Evolutionary conservation across 2,888 invertebrate species (phyloP).

Genomic region (Clusia tigrina): DNA sequence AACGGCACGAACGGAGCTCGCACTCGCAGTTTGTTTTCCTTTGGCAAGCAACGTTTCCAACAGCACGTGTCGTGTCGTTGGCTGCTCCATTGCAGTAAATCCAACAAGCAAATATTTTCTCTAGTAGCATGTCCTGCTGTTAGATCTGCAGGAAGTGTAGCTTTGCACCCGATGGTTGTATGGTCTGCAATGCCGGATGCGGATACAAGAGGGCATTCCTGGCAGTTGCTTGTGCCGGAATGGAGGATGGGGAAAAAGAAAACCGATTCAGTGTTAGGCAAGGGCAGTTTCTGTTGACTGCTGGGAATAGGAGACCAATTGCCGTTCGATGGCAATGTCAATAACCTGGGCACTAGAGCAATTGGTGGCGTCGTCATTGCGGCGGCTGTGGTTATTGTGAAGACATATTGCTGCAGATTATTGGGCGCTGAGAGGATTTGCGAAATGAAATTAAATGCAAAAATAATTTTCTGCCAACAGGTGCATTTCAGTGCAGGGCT

Average conservation of each 20-base stretch:
- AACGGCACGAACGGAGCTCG: neutral
- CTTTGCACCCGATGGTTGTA: slow-evolving; percentile 7
- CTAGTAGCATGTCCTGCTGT: slow-evolving; percentile 4
- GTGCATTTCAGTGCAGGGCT: neutral
- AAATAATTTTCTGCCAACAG: slow-evolving; percentile 12
- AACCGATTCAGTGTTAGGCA: neutral
- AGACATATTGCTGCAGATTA: neutral
- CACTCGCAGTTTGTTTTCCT: neutral
- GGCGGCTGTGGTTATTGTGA: neutral
- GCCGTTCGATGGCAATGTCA: slow-evolving; percentile 21
- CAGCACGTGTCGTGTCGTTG: neutral
- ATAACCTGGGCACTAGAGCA: slow-evolving; percentile 14
- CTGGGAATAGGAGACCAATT: slow-evolving; percentile 11
- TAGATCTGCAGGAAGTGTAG: slow-evolving; percentile 1
- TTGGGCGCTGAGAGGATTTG: slow-evolving; percentile 10
- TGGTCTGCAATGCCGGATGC: neutral
- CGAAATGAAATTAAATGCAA: slow-evolving; percentile 18
- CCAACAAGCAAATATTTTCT: slow-evolving; percentile 28
- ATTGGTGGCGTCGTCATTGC: slow-evolving; percentile 6
- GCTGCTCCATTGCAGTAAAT: slow-evolving; percentile 13
- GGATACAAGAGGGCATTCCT: neutral
- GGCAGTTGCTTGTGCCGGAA: neutral
- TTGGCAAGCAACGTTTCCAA: neutral
- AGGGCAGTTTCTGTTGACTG: neutral
- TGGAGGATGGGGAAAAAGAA: neutral